These are phyloP conservation scores for Apogon talboti DNA, from an alignment of 2,797 vertebrate species.

Conservation along the genomic window DNA sequence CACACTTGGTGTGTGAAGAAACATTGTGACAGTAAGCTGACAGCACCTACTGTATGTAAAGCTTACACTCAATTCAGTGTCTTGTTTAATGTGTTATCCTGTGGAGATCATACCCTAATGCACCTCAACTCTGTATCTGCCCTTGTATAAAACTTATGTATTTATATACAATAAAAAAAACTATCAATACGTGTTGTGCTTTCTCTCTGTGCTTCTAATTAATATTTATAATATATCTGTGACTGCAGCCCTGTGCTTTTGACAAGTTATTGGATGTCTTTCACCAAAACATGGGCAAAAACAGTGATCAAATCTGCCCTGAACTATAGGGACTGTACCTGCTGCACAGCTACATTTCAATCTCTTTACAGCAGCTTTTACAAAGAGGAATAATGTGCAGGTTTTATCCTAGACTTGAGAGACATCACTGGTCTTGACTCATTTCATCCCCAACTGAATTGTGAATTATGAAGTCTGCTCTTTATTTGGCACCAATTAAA, in stretches of 20 bases:
- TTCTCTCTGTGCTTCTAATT: background rate
- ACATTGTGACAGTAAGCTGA: conserved; percentile 80
- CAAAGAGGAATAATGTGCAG: conserved; percentile 36
- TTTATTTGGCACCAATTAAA: conserved; percentile 55
- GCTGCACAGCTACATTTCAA: conserved; percentile 12
- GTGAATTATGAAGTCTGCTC: conserved; percentile 18
- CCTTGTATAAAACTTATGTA: conserved; percentile 10
- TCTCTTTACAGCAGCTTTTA: conserved; percentile 30
- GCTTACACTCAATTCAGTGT: conserved; percentile 63
- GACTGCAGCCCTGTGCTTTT: background rate
- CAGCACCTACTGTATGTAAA: conserved; percentile 73
- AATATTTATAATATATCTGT: conserved; percentile 1
- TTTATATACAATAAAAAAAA: background rate
- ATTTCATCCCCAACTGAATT: conserved; percentile 29
- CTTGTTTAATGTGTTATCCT: conserved; percentile 69
- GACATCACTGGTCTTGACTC: conserved; percentile 19
- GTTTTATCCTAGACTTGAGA: conserved; percentile 27
- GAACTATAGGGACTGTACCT: conserved; percentile 11
- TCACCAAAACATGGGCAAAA: conserved; percentile 14
- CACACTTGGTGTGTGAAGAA: conserved; percentile 65
- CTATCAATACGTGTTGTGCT: background rate
- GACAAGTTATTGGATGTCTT: conserved; percentile 37
- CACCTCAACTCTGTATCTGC: conserved; percentile 34
- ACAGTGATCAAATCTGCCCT: conserved; percentile 33
- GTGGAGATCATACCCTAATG: conserved; percentile 50